Evolutionary conservation across 1,140 invertebrate genomes (phyloP), one percentile per base, ranked within the genome.

Genomic region (Saccostrea cuccullata): DNA sequence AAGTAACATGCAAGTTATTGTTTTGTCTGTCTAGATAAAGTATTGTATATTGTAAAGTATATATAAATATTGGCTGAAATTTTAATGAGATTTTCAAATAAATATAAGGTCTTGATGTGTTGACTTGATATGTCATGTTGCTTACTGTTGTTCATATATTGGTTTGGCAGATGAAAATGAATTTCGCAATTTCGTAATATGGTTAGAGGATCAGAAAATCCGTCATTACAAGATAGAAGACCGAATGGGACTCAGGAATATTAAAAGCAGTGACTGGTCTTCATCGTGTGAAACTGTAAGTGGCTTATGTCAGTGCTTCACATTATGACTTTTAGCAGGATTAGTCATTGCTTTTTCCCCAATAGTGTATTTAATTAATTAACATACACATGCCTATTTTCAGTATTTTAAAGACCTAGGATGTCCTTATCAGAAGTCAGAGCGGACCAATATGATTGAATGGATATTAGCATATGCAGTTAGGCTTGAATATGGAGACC

Each of bases 121-220:
- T 36, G 1, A 36, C 30, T 36, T 36, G n/a, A n/a, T n/a, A 36
- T 36, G 30, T 36, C 30, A 36, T 36, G 30, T 36, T 36, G 30
- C 30, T 36, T 36, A 36, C 30, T 36, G 30, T 47, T 47, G 47
- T 9, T 8, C 47, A 47, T 47, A 2, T 47, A 47, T 64, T 17
- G n/a, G 23, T 73, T 36, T 91, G 87, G 26, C 84, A 92, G 91
- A 92, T 92, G 91, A 91, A 40, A 89, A 60, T 85, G 85, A 97
- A 91, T 97, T 98, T 93, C 96, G 97, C 85, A 97, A 97, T 92
- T 95, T 98, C 55, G 96, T 99, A 26, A 93, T 97, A 1, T 99
- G 98, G 98, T 93, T 99, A 40, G 98, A 99, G 95, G 97, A 98
- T 94, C 98, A 98, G 94, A 98, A 98, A 95, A 98, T 99, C 91